phyloP scores from a whole-genome alignment of 1,140 invertebrate species.

The Bombus cullumanus region DNA sequence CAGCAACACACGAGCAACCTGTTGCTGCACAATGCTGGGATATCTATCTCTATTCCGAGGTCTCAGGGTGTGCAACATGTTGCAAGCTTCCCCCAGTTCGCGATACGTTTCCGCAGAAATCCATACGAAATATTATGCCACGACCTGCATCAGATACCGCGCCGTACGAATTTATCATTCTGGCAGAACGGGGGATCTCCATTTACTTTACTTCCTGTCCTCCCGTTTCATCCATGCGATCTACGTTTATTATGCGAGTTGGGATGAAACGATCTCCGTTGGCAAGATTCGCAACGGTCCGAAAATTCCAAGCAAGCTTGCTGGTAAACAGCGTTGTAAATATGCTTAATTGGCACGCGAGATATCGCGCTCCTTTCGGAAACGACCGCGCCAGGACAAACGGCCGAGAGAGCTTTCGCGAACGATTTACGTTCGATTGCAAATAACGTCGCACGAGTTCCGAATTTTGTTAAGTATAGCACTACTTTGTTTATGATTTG shows the following conservation, averaged over 20 bases:
- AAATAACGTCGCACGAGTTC: not conserved
- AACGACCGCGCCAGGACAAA: not conserved
- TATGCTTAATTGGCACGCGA: conserved; percentile 14
- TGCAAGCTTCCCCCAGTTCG: conserved; percentile 27
- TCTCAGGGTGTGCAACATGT: conserved; percentile 54
- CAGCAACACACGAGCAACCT: conserved; percentile 60
- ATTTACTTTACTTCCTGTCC: not conserved
- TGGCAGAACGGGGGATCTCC: conserved; percentile 4
- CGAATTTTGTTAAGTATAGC: not conserved
- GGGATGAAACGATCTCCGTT: not conserved
- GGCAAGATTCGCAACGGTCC: conserved; percentile 2
- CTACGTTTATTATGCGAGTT: not conserved
- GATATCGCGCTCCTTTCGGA: not conserved
- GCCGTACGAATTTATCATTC: conserved; percentile 40
- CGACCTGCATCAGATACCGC: conserved; percentile 18
- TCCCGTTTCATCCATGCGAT: not conserved
- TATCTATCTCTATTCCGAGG: conserved; percentile 45
- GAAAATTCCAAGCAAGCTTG: not conserved
- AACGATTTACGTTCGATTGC: conserved; percentile 7
- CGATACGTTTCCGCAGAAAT: conserved; percentile 38
- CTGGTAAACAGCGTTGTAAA: conserved; percentile 36
- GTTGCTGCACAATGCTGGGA: conserved; percentile 49
- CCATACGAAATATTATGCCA: conserved; percentile 37
- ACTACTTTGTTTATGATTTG: not conserved
- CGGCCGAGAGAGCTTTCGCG: not conserved